A percentile compares a stretch with the other conserved stretches of the same genome.
Evolutionary conservation across 2,888 invertebrate genomes (phyloP).

Genomic region (Gonocerus acuteangulatus): DNA sequence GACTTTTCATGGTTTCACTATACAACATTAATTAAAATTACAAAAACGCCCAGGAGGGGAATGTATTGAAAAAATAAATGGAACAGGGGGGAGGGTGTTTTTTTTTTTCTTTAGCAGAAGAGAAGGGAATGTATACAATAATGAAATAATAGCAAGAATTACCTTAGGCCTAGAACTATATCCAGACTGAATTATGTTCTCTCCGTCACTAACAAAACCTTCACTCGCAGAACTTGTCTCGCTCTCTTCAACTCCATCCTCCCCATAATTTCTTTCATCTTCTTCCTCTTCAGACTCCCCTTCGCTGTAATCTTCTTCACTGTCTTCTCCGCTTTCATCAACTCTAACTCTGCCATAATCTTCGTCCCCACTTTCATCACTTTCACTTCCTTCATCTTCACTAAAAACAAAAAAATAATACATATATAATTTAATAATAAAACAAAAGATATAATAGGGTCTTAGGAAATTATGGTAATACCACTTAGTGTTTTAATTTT

Average conservation of each 20-base stretch:
- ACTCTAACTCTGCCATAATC: too few species aligned
- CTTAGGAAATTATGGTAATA: background rate
- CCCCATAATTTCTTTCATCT: slow-evolving; percentile 28
- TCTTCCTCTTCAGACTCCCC: slow-evolving; percentile 4
- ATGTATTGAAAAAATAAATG: too few species aligned
- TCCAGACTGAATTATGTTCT: background rate
- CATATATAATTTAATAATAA: too few species aligned
- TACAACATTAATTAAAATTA: too few species aligned
- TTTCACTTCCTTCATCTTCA: slow-evolving; percentile 36
- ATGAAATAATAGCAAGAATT: too few species aligned
- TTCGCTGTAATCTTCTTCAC: slow-evolving; percentile 35
- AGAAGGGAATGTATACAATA: too few species aligned
- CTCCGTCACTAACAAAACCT: background rate
- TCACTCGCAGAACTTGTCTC: background rate
- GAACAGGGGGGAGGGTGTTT: too few species aligned
- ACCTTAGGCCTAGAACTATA: background rate
- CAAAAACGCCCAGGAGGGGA: too few species aligned
- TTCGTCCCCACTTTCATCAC: slow-evolving; percentile 35
- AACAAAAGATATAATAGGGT: background rate
- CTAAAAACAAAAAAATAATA: slow-evolving; percentile 8
- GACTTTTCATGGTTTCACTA: too few species aligned
- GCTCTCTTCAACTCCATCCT: slow-evolving; percentile 29
- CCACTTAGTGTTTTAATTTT: background rate
- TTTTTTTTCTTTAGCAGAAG: too few species aligned
- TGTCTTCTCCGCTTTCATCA: slow-evolving; percentile 26